Evolutionary conservation across 1,140 invertebrate species (phyloP).

Genomic region (Diorhabda elongata): DNA sequence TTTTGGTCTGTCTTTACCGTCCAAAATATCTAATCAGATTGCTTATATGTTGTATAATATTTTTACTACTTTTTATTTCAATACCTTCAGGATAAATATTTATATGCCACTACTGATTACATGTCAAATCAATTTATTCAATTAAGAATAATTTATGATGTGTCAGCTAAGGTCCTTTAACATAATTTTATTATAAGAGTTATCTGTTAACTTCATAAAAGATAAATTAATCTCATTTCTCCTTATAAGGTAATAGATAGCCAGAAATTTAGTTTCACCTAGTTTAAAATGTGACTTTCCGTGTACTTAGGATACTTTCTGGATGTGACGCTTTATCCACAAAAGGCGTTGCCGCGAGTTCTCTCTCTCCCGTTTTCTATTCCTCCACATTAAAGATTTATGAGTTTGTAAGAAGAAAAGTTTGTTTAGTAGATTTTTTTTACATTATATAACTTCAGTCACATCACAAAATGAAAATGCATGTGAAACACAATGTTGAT

Average conservation of each 20-base stretch:
- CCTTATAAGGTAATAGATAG: neutral
- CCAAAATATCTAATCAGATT: too few species aligned
- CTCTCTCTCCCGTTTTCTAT: neutral
- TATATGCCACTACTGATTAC: too few species aligned
- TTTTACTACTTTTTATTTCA: too few species aligned
- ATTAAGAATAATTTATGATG: neutral
- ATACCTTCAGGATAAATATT: too few species aligned
- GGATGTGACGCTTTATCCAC: neutral
- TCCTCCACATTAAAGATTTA: neutral
- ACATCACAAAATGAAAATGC: too few species aligned
- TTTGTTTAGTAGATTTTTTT: neutral
- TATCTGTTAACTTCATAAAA: too few species aligned
- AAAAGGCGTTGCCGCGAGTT: neutral
- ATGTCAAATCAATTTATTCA: too few species aligned
- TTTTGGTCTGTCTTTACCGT: too few species aligned
- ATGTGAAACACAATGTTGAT: too few species aligned
- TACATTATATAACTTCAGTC: too few species aligned
- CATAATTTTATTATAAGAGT: neutral
- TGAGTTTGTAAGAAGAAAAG: neutral
- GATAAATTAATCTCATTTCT: neutral
- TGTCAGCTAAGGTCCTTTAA: neutral
- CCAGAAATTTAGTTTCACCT: neutral
- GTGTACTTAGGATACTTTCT: neutral
- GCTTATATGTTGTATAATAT: too few species aligned
- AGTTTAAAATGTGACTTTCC: neutral